These are phyloP conservation scores for Caenorhabditis parvicauda DNA, from an alignment of 2,888 invertebrate genomes.

Conservation along the genomic window DNA sequence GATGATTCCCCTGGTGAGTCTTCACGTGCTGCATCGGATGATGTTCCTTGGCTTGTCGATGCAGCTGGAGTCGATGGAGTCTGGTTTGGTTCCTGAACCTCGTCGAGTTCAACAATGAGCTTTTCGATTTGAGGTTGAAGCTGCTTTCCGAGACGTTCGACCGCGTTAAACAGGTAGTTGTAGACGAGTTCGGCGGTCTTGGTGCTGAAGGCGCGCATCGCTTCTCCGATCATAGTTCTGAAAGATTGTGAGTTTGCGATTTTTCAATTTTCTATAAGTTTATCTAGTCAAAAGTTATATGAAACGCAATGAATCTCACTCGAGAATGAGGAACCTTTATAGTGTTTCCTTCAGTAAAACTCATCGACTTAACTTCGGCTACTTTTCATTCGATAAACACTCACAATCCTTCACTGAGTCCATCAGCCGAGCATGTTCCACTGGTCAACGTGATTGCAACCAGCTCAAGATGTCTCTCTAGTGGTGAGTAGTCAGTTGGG, in stretches of 20 bases:
- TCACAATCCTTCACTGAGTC: conserved; percentile 25
- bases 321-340: too few species aligned
- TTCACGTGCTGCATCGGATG: too few species aligned
- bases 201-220: conserved; percentile 34
- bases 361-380: background rate
- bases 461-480: conserved; percentile 15
- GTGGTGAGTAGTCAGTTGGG: conserved; percentile 7
- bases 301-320: too few species aligned
- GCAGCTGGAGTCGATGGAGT: background rate
- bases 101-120: conserved; percentile 20
- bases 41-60: too few species aligned
- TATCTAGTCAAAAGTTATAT: background rate
- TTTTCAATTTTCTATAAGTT: too few species aligned
- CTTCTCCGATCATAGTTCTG: conserved; percentile 37
- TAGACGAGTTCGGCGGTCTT: conserved; percentile 27
- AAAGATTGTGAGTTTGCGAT: background rate
- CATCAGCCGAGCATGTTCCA: conserved; percentile 68
- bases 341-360: too few species aligned
- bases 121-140: conserved; percentile 30
- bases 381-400: background rate
- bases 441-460: conserved; percentile 24
- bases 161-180: conserved; percentile 28
- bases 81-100: conserved; percentile 6
- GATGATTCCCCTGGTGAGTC: conserved; percentile 8
- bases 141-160: conserved; percentile 17